Base-by-base conservation (phyloP, 2,797 vertebrate species). In the Ambastaia sidthimunki region DNA sequence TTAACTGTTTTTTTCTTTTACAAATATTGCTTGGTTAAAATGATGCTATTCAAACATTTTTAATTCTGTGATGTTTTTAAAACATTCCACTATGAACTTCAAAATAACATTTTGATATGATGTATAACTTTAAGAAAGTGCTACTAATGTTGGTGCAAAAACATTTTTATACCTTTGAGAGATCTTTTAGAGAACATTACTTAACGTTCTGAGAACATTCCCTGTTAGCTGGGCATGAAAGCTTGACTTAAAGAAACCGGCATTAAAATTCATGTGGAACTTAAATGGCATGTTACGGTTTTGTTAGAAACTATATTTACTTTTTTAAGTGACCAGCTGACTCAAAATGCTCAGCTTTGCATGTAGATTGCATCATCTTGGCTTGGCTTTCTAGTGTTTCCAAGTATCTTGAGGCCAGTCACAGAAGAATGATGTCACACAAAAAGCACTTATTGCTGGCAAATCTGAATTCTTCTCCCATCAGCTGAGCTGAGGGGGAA, bases 401-500 rank as follows among this genome's bases (percentile, higher is more conserved):
- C 28, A 71, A n/a, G 54, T 50, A 59, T 70, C 62, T 78, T 73
- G 9, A 68, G 28, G 21, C 67, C 71, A 37, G 50, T 25, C 13
- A 23, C 62, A 73, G 23, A 52, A 69, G 31, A 37, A 19, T 77
- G 76, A 82, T 31, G 73, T 74, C 72, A 78, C 11, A 31, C 31
- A 41, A 41, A 76, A 60, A 63, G 54, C 71, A 71, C 41, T 31
- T 25, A 63, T 52, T 25, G 41, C 55, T 78, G 50, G 68, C 28
- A 71, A 65, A 71, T 65, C 6, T 25, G 7, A 31, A 71, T 31
- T 44, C 57, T n/a, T 71, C 31, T 78, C 16, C 19, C 13, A 12
- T 65, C 59, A 54, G 47, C 50, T 19, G 68, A 78, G 57, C 71
- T 37, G 10, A 18, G 60, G 55, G 76, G 9, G n/a, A 15, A 62